A percentile compares a stretch with the other conserved stretches of the same genome.
These are phyloP conservation scores for Campoletis raptor DNA, from an alignment of 2,888 invertebrate genomes.

Conservation along the genomic window DNA sequence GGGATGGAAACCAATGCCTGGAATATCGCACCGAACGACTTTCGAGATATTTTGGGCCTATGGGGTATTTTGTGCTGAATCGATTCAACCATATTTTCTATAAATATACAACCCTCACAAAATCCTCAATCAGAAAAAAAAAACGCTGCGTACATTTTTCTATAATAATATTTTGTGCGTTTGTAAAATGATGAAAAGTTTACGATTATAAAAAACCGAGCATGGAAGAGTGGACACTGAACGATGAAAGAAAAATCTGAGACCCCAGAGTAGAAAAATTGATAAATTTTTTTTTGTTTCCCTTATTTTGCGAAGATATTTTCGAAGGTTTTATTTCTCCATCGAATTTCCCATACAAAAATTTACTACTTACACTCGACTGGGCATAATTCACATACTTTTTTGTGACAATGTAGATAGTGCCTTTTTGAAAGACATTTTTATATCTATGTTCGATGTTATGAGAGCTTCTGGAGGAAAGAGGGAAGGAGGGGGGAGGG, in stretches of 20 bases:
- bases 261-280: neutral
- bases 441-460: constrained; percentile 12
- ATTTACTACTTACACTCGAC: neutral
- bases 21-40: constrained; percentile 39
- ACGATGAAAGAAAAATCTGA: neutral
- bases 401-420: neutral
- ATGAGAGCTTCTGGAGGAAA: constrained; percentile 35
- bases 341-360: neutral
- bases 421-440: neutral
- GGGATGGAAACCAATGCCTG: constrained; percentile 56
- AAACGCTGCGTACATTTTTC: neutral
- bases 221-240: neutral
- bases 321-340: neutral
- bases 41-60: neutral
- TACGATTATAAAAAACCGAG: neutral
- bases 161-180: too few species aligned
- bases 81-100: neutral
- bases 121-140: neutral
- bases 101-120: neutral
- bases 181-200: too few species aligned
- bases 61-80: neutral
- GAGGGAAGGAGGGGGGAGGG: neutral
- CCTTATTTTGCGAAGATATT: neutral
- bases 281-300: neutral
- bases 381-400: neutral